Base-by-base conservation (phyloP, 1,140 invertebrate species). In the Bombus sylvicola region DNA sequence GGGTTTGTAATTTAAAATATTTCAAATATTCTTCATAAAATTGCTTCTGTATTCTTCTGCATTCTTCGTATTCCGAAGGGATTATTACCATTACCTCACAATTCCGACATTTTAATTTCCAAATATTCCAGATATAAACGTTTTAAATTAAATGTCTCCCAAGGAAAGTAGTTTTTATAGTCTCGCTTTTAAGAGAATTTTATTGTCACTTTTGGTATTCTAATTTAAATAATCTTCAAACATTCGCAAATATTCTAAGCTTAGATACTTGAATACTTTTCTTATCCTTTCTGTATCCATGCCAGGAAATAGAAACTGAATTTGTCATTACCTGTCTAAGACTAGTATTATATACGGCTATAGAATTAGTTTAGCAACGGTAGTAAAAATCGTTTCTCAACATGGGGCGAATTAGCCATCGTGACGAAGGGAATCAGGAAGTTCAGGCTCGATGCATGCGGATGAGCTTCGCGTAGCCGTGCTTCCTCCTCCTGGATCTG, bases 401-500 rank as follows among this genome's bases (percentile, higher is more conserved):
- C 43, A 25, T 31, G 43, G 47, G 22, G 68, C 28, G 37, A 34
- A 69, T 83, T 77, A 69, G 74, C 62, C 28, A 57, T 59, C 41
- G 59, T 53, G 69, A 66, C 43, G 34, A 68, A 75, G 73, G 59
- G 62, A 66, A 81, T 81, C 81, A 57, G 77, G 78, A 69, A 89
- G 68, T 90, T 84, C 68, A 71, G 28, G 79, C 78, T 80, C 72
- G 81, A 87, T 34, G 82, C 69, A 66, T 75, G 77, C 84, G 80
- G 83, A 82, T 64, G 47, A 82, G 71, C 41, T 62, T 80, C 66
- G 64, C 80, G 66, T 18, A 41, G 79, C 31, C n/a, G 73, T 72
- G 80, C 81, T 90, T 90, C 85, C 81, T 87, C 75, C 85, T 89
- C 43, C 83, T 76, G 85, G 72, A 89, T 85, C 74, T 75, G 39